Conservation (phyloP, 2,888 invertebrate genomes). For the Neoscelio sp. region DNA sequence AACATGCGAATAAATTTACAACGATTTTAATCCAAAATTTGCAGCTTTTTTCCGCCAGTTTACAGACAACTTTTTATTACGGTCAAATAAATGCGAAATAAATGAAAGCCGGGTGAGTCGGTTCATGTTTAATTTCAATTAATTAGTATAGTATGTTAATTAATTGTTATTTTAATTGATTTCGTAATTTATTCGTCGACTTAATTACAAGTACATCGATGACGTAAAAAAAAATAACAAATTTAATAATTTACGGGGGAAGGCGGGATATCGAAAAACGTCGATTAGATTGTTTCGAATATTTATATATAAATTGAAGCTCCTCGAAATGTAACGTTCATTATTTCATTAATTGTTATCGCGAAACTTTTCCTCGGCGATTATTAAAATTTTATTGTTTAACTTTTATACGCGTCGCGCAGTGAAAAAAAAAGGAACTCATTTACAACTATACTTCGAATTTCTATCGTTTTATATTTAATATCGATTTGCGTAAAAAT, state of each 20-base stretch:
- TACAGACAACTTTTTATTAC: constrained; percentile 54
- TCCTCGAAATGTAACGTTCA: too few relatives aligned
- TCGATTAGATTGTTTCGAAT: too few relatives aligned
- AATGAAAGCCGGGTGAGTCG: constrained; percentile 20
- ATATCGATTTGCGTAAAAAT: constrained; percentile 54
- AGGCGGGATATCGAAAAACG: too few relatives aligned
- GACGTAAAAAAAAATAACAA: too few relatives aligned
- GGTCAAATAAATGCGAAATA: constrained; percentile 56
- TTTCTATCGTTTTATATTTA: constrained; percentile 47
- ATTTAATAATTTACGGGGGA: too few relatives aligned
- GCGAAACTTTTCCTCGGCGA: constrained; percentile 42
- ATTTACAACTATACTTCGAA: constrained; percentile 44
- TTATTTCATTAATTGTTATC: constrained; percentile 38
- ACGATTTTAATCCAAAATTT: constrained; percentile 62
- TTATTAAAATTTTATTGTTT: constrained; percentile 55
- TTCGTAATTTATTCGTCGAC: too few relatives aligned
- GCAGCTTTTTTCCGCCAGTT: constrained; percentile 50
- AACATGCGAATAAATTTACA: constrained; percentile 64
- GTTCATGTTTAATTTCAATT: too few relatives aligned
- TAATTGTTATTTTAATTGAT: too few relatives aligned
- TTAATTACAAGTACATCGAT: too few relatives aligned
- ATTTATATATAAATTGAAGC: too few relatives aligned
- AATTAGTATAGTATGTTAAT: too few relatives aligned
- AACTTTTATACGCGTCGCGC: constrained; percentile 34
- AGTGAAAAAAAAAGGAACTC: constrained; percentile 42